A percentile compares a stretch with the other conserved stretches of the same genome.
Conservation (phyloP, 92 coral and sea anemone species). For the Desmophyllum pertusum region DNA sequence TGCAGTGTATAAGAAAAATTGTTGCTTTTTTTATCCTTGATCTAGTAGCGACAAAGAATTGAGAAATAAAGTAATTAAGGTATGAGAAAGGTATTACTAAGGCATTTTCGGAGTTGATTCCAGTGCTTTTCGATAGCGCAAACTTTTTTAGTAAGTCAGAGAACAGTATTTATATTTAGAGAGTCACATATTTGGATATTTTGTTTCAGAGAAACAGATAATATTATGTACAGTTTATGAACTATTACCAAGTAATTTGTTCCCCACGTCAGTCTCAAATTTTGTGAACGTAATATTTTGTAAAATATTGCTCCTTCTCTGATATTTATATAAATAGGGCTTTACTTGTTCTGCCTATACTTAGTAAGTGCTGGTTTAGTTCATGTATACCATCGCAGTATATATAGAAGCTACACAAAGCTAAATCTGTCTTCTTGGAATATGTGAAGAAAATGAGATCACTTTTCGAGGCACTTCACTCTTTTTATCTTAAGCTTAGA, state of each 20-base stretch:
- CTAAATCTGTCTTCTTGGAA: background rate
- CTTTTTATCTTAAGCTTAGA: background rate
- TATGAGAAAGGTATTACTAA: no score
- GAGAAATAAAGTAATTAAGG: background rate
- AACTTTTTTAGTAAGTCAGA: background rate
- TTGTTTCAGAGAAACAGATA: background rate
- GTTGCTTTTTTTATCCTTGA: background rate
- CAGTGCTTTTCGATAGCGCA: background rate
- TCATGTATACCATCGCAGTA: background rate
- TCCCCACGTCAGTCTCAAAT: conserved; percentile 1
- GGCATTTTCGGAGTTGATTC: background rate
- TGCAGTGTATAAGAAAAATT: no score
- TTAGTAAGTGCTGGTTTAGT: background rate
- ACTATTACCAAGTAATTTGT: conserved; percentile 29
- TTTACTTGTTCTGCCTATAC: background rate
- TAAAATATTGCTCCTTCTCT: conserved; percentile 24
- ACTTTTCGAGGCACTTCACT: background rate
- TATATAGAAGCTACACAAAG: background rate
- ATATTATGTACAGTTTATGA: conserved; percentile 5
- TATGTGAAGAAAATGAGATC: background rate
- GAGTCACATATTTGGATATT: background rate
- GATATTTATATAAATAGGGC: background rate
- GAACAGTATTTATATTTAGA: background rate
- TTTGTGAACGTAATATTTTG: conserved; percentile 12
- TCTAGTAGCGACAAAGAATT: background rate